These are phyloP conservation scores for Caenorhabditis uteleia DNA, from an alignment of 2,888 invertebrate species.

Conservation along the genomic window DNA sequence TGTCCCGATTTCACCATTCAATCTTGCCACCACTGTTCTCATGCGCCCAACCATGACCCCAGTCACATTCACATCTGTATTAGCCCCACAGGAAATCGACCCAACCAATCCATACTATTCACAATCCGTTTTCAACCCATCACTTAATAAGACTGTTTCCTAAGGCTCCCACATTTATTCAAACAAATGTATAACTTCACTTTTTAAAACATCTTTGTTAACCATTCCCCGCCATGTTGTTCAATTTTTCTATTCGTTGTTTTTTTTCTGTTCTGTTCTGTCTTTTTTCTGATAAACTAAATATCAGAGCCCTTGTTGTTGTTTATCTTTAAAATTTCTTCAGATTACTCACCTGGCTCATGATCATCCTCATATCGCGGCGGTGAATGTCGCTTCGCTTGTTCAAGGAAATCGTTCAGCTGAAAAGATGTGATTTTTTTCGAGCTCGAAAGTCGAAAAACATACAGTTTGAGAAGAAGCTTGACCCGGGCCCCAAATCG, in stretches of 20 bases:
- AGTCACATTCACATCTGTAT: slow-evolving; percentile 21
- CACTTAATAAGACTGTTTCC: slow-evolving; percentile 14
- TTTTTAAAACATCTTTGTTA: background rate
- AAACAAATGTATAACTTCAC: too few species aligned
- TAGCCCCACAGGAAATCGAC: slow-evolving; percentile 30
- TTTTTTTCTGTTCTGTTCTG: background rate
- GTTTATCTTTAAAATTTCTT: too few species aligned
- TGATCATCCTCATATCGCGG: slow-evolving; percentile 19
- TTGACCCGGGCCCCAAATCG: slow-evolving; percentile 19
- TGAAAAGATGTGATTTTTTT: too few species aligned
- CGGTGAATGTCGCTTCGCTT: slow-evolving; percentile 24
- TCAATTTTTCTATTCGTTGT: slow-evolving; percentile 6
- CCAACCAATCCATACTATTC: slow-evolving; percentile 35
- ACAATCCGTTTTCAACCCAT: slow-evolving; percentile 27
- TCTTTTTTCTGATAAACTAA: background rate
- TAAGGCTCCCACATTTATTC: too few species aligned
- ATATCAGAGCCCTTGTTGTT: too few species aligned
- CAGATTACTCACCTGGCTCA: slow-evolving; percentile 12
- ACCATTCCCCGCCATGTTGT: slow-evolving; percentile 26
- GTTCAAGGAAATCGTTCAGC: slow-evolving; percentile 20
- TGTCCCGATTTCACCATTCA: slow-evolving; percentile 9
- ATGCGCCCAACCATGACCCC: slow-evolving; percentile 28
- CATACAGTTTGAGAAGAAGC: slow-evolving; percentile 15
- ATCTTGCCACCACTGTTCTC: slow-evolving; percentile 18
- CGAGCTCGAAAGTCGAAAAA: slow-evolving; percentile 19